Evolutionary conservation across 2,888 invertebrate genomes (phyloP), one percentile per base, ranked within the genome.

Genomic region (Tigriopus californicus): DNA sequence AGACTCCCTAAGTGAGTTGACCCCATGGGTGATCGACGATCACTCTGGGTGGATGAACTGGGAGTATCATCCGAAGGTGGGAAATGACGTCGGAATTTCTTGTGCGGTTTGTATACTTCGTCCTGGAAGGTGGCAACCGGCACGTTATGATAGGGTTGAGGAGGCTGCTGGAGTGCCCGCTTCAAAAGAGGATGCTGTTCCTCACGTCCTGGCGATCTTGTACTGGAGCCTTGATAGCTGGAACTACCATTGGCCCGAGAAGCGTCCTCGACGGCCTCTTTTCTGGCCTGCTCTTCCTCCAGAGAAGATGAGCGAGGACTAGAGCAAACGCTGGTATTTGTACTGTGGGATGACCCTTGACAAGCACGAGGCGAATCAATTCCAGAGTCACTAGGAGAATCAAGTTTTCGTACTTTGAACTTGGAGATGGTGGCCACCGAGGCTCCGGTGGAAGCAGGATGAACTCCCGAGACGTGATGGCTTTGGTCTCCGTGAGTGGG

Each of bases 71-170:
- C 64, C 68, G 87, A 86, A 66, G 85, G 84, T 63, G 25, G 86
- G 76, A 69, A 62, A 18, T 64, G 61, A 40, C 67, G 68, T 8
- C 91, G 81, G 78, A 91, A 91, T 72, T 91, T 91, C 73, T 91
- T 91, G 76, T 91, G 91, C 62, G 90, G 90, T 70, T 90, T 88
- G 75, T 91, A 91, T 15, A 89, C 89, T 73, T 89, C 90, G 70
- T 90, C 89, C 89, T 91, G 90, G 61, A 91, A 73, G 52, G 61
- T 60, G 33, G 56, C 41, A n/a, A 58, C 40, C n/a, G 22, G 20
- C 18, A 15, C 22, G 18, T 22, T 52, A 33, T 55, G 25, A 33
- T 25, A 33, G 22, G 49, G 18, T 8, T 90, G 74, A 0, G 90
- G 91, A 1, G 91, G 91, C 1, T 91, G 90, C 70, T 91, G 88